These are phyloP conservation scores for Onchidella celtica DNA, from an alignment of 2,888 invertebrate species.

Conservation along the genomic window DNA sequence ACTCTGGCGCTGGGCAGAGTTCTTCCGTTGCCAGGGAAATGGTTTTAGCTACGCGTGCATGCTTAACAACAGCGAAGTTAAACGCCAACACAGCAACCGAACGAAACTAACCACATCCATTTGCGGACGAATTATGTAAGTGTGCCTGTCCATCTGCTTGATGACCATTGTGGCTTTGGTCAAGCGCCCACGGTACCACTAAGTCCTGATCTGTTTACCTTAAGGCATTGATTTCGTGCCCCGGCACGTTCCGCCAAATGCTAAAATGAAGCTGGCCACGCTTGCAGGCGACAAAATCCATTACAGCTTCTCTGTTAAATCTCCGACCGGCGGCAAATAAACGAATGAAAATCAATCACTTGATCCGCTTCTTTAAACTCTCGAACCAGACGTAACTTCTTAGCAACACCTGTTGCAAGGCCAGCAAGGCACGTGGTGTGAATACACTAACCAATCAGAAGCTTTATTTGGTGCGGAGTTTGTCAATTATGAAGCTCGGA, in stretches of 20 bases:
- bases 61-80: too few species aligned
- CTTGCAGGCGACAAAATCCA: neutral
- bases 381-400: neutral
- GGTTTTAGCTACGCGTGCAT: too few species aligned
- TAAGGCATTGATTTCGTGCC: neutral
- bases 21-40: neutral
- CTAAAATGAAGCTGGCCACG: neutral
- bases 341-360: neutral
- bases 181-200: neutral
- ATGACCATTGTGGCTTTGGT: neutral
- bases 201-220: neutral
- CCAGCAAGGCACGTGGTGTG: neutral
- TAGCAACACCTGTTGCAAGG: slow-evolving; percentile 9
- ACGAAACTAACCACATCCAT: neutral
- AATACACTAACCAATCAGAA: neutral
- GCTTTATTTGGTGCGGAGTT: neutral
- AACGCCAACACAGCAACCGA: neutral
- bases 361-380: neutral
- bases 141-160: slow-evolving; percentile 4
- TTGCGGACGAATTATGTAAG: neutral
- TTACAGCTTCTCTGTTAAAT: neutral
- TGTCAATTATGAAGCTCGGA: neutral
- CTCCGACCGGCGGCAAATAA: neutral
- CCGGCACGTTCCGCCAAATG: neutral
- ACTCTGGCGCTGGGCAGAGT: neutral